Evolutionary conservation across 2,888 invertebrate genomes (phyloP).

Genomic region (Catocala nupta): DNA sequence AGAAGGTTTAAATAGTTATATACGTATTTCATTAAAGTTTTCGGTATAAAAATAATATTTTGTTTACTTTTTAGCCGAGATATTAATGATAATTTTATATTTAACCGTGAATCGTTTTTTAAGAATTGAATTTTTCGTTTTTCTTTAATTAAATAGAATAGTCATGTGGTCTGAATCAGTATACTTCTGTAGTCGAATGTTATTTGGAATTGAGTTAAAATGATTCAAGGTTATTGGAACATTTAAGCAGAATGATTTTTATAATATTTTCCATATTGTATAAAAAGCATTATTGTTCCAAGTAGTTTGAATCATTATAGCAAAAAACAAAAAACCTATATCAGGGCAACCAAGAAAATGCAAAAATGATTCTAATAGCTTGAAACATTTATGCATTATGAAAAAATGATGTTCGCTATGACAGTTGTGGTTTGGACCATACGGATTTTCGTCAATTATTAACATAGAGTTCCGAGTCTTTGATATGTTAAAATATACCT

Average conservation of each 20-base stretch:
- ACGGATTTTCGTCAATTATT: constrained; percentile 14
- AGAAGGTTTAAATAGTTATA: too few species aligned
- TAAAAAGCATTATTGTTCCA: too few species aligned
- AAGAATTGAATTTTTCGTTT: too few species aligned
- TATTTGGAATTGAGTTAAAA: constrained; percentile 22
- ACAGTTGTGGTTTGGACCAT: constrained; percentile 16
- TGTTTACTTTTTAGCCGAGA: constrained; percentile 12
- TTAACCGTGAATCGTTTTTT: too few species aligned
- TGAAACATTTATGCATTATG: not conserved
- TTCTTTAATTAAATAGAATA: not conserved
- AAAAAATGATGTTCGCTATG: constrained; percentile 8
- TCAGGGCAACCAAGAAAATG: too few species aligned
- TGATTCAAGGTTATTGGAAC: too few species aligned
- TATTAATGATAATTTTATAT: constrained; percentile 11
- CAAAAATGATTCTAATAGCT: too few species aligned
- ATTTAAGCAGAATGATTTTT: too few species aligned
- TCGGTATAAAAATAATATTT: constrained; percentile 14
- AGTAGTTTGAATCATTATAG: too few species aligned
- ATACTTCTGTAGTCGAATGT: constrained; percentile 11
- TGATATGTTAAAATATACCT: constrained; percentile 20
- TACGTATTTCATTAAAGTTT: too few species aligned
- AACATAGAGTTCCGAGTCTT: constrained; percentile 12
- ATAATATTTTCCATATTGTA: too few species aligned
- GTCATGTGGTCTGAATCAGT: constrained; percentile 20
- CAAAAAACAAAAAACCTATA: too few species aligned